Evolutionary conservation across 2,113 vertebrate species (phyloP).

Genomic region (Phaethornis superciliosus): DNA sequence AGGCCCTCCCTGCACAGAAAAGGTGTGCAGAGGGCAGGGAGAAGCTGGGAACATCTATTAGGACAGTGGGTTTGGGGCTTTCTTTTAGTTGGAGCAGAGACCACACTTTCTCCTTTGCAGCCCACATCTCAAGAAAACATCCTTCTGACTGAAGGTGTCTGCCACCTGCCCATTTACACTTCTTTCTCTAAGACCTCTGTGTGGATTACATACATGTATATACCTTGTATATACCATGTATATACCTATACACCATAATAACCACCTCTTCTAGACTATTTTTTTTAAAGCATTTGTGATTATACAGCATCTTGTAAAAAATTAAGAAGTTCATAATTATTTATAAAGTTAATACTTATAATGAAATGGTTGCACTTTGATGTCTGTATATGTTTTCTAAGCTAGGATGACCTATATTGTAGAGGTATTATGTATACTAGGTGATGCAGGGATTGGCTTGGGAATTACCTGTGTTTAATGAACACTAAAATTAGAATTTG

Average conservation of each 20-base stretch:
- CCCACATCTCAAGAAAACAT: neutral
- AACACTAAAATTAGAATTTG: conserved; percentile 91
- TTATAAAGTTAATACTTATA: conserved; percentile 79
- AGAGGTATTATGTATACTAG: conserved; percentile 75
- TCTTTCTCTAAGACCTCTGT: neutral
- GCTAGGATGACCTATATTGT: conserved; percentile 83
- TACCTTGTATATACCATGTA: too few species aligned
- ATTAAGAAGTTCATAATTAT: conserved; percentile 80
- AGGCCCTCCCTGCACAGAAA: neutral
- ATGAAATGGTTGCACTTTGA: conserved; percentile 80
- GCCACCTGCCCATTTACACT: neutral
- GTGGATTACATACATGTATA: neutral
- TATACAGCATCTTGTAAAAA: conserved; percentile 56
- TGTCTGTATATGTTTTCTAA: conserved; percentile 73
- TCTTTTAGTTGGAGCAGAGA: neutral
- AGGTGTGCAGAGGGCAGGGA: neutral
- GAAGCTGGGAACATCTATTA: neutral
- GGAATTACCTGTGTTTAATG: conserved; percentile 88
- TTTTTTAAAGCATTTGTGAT: conserved; percentile 51
- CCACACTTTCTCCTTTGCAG: neutral
- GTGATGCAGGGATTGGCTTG: conserved; percentile 79
- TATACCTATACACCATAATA: neutral
- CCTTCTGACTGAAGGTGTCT: neutral
- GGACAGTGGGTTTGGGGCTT: neutral
- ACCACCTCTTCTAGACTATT: neutral